Percentiles rank a stretch among this genome's conserved stretches.
Conservation (phyloP, 2,888 invertebrate genomes). For the Drepanosiphum platanoidis region DNA sequence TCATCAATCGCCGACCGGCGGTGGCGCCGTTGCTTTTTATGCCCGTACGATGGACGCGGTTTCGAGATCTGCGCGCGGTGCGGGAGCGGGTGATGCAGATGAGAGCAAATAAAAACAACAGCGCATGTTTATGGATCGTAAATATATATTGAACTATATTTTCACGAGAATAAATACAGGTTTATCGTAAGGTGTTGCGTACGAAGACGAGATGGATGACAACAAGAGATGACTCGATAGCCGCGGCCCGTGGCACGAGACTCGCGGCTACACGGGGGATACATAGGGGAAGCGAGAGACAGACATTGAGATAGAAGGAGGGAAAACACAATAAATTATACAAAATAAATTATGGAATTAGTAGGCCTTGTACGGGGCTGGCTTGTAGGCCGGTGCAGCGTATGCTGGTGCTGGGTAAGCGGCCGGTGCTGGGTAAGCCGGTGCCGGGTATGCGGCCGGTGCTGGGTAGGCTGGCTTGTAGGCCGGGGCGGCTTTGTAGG, state of each 20-base stretch:
- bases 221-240: background rate
- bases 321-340: background rate
- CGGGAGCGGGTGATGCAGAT: background rate
- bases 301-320: background rate
- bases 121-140: background rate
- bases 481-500: conserved; percentile 49
- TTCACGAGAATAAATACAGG: conserved; percentile 45
- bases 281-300: background rate
- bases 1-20: background rate
- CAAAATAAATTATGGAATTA: background rate
- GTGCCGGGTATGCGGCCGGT: conserved; percentile 27
- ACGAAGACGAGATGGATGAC: background rate
- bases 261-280: background rate
- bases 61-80: background rate
- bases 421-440: conserved; percentile 1
- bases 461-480: conserved; percentile 57
- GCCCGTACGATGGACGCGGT: background rate
- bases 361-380: conserved; percentile 52
- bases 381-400: conserved; percentile 54
- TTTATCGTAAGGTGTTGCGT: conserved; percentile 27
- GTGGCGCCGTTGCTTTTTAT: background rate
- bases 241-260: background rate
- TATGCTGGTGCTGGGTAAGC: conserved; percentile 44
- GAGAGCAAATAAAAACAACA: background rate
- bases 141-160: conserved; percentile 40